These are phyloP conservation scores for Entomobrya proxima DNA, from an alignment of 2,888 invertebrate genomes.

Conservation along the genomic window DNA sequence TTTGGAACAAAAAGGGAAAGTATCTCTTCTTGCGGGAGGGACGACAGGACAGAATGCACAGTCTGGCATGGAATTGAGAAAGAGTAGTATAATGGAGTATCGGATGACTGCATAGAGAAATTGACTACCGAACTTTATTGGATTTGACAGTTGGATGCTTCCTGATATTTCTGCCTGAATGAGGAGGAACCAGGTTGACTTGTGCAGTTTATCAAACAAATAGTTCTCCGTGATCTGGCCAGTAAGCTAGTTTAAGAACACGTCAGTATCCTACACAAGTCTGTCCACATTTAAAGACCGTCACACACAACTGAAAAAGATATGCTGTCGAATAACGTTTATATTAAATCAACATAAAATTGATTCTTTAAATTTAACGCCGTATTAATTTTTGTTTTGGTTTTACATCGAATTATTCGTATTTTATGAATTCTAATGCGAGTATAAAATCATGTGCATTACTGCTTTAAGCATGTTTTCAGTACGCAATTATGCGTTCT, in stretches of 20 bases:
- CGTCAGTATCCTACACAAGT: too few relatives aligned
- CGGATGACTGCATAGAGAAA: constrained; percentile 56
- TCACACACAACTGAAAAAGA: too few relatives aligned
- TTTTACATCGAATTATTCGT: too few relatives aligned
- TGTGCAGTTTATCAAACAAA: constrained; percentile 37
- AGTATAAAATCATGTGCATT: not conserved
- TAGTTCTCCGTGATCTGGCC: not conserved
- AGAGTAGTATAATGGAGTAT: constrained; percentile 52
- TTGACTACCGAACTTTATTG: constrained; percentile 71
- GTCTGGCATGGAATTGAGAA: not conserved
- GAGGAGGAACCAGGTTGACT: constrained; percentile 65
- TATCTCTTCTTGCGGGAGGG: not conserved
- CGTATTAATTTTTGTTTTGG: too few relatives aligned
- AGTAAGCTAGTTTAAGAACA: not conserved
- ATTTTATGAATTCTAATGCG: not conserved
- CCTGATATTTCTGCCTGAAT: constrained; percentile 73
- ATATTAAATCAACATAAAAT: too few relatives aligned
- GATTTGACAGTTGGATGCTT: constrained; percentile 74
- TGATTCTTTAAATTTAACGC: too few relatives aligned
- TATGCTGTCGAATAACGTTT: too few relatives aligned
- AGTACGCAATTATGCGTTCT: constrained; percentile 2
- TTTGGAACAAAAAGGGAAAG: constrained; percentile 22
- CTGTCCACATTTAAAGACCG: too few relatives aligned
- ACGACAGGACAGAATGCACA: not conserved
- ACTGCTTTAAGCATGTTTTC: not conserved